Percentiles rank a stretch among this genome's conserved stretches.
Evolutionary conservation across 2,797 vertebrate genomes (phyloP).

Genomic region (Chanos chanos): DNA sequence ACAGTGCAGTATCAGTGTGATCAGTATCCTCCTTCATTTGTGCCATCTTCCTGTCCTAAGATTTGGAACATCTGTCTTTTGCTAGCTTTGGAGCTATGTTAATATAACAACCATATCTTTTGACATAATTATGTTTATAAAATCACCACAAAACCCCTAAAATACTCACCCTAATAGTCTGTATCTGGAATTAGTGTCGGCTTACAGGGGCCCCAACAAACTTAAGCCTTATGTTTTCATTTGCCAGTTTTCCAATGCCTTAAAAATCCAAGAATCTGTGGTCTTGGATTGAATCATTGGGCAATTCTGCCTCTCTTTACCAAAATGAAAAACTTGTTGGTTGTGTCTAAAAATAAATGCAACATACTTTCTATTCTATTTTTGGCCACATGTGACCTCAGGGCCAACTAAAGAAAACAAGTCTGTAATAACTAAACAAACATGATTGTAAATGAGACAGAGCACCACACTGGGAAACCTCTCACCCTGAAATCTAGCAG

Average conservation of each 20-base stretch:
- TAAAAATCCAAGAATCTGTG: not conserved
- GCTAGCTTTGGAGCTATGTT: too few species aligned
- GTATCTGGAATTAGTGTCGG: too few species aligned
- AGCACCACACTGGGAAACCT: conserved; percentile 2
- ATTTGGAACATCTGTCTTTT: too few species aligned
- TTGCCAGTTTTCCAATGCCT: not conserved
- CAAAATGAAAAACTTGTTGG: not conserved
- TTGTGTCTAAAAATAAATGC: not conserved
- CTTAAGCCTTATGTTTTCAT: too few species aligned
- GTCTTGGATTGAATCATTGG: not conserved
- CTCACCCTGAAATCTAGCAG: not conserved
- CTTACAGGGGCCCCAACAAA: too few species aligned
- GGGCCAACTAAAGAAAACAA: not conserved
- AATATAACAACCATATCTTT: too few species aligned
- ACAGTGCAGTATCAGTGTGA: not conserved
- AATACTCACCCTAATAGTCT: too few species aligned
- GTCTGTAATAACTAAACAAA: conserved; percentile 20
- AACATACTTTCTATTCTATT: not conserved
- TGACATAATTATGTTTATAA: too few species aligned
- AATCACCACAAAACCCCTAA: too few species aligned
- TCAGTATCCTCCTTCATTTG: not conserved
- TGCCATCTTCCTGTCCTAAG: too few species aligned
- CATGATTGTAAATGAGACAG: not conserved
- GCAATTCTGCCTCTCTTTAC: not conserved
- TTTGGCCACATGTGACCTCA: not conserved